phyloP scores from a whole-genome alignment of 2,888 invertebrate genomes.

The Helobdella robusta region DNA sequence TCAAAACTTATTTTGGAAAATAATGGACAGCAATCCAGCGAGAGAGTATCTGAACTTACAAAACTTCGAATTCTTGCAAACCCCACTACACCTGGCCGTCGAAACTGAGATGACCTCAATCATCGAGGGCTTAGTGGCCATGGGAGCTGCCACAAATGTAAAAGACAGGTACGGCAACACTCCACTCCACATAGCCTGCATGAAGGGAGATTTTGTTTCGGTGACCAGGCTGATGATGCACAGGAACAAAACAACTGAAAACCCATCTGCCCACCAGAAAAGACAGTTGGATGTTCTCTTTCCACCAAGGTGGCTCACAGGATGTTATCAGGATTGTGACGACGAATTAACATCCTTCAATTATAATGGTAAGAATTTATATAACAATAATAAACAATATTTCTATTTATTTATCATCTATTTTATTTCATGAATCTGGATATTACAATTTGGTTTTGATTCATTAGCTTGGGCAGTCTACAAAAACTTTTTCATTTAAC shows the following conservation, averaged over 20 bases:
- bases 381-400: too few species aligned
- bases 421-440: too few species aligned
- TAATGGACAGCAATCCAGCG: not conserved
- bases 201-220: not conserved
- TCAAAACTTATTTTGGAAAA: not conserved
- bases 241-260: not conserved
- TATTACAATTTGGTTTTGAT: too few species aligned
- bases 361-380: too few species aligned
- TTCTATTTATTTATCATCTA: too few species aligned
- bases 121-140: not conserved
- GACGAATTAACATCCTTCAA: too few species aligned
- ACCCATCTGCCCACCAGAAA: too few species aligned
- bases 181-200: constrained; percentile 19
- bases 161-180: constrained; percentile 17
- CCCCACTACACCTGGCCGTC: constrained; percentile 17
- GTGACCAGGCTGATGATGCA: not conserved
- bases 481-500: not conserved
- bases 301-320: too few species aligned
- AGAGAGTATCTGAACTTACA: constrained; percentile 9
- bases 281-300: too few species aligned
- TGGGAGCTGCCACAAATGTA: constrained; percentile 8
- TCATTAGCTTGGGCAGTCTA: too few species aligned
- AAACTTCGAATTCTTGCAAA: constrained; percentile 5
- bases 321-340: too few species aligned
- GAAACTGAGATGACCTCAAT: not conserved